Percentiles rank a stretch among this genome's conserved stretches.
phyloP scores from a whole-genome alignment of 2,888 invertebrate species.

The Hirtodrosophila histrioides region DNA sequence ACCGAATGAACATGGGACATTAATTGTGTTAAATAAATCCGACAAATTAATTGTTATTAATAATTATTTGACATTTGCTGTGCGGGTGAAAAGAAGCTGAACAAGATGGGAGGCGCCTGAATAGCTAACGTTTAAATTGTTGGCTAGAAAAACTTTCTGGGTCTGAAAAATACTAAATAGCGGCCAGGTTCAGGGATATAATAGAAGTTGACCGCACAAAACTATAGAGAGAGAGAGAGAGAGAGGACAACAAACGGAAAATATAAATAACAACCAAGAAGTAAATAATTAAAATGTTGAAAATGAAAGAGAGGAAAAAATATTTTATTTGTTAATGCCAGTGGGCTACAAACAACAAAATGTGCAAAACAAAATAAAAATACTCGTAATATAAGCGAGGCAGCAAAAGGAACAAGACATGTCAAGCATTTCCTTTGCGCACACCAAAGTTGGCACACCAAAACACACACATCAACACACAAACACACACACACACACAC shows the following conservation, averaged over 20 bases:
- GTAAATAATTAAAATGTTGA: constrained; percentile 54
- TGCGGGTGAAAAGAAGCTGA: constrained; percentile 9
- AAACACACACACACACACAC: constrained; percentile 19
- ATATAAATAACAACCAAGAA: constrained; percentile 47
- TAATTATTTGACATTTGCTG: constrained; percentile 20
- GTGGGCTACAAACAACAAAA: constrained; percentile 34
- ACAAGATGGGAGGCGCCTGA: neutral
- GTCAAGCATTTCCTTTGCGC: constrained; percentile 73
- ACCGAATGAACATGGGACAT: constrained; percentile 39
- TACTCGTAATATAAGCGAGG: constrained; percentile 34
- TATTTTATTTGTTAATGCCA: constrained; percentile 44
- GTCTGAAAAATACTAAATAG: constrained; percentile 3
- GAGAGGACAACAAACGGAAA: constrained; percentile 28
- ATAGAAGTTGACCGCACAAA: constrained; percentile 4
- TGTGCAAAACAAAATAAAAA: constrained; percentile 37
- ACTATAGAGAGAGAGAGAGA: constrained; percentile 6
- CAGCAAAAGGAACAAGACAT: constrained; percentile 61
- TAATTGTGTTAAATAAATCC: constrained; percentile 61
- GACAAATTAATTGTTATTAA: constrained; percentile 44
- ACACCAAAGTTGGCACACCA: constrained; percentile 50
- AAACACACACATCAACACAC: constrained; percentile 7
- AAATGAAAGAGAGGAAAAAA: constrained; percentile 7
- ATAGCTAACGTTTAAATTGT: neutral
- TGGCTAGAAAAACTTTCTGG: neutral
- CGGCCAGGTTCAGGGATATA: constrained; percentile 19